phyloP scores from a whole-genome alignment of 2,113 vertebrate genomes.

The Dermatemys mawii region DNA sequence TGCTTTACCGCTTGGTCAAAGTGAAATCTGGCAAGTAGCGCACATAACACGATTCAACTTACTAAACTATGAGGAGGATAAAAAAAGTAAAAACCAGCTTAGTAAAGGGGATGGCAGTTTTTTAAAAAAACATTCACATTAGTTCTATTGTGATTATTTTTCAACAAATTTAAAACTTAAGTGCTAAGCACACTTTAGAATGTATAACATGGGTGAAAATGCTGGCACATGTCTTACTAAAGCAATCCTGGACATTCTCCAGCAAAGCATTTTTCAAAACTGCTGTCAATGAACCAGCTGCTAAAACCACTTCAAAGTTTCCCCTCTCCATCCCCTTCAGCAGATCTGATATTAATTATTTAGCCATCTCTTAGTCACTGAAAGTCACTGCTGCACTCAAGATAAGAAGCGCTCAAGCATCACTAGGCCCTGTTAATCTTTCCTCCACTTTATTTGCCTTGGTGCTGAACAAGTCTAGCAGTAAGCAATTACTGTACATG shows the following conservation, averaged over 20 bases:
- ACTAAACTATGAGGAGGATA: not conserved
- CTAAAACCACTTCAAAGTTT: not conserved
- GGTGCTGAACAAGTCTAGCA: not conserved
- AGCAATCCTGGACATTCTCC: not conserved
- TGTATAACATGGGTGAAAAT: not conserved
- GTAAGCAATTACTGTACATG: not conserved
- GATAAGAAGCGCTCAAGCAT: not conserved
- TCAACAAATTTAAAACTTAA: not conserved
- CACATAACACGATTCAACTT: not conserved
- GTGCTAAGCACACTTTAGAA: not conserved
- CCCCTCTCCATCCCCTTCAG: not conserved
- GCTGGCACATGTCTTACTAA: not conserved
- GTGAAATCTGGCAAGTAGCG: not conserved
- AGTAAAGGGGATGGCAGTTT: not conserved
- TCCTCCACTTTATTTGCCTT: not conserved
- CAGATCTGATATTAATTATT: not conserved
- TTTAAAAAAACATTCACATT: not conserved
- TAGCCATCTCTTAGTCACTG: not conserved
- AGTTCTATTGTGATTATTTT: not conserved
- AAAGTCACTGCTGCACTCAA: not conserved
- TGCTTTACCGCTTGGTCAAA: not conserved
- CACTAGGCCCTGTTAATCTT: no score
- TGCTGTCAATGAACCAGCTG: not conserved
- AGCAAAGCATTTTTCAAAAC: not conserved
- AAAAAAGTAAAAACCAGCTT: not conserved